Evolutionary conservation across 2,888 invertebrate genomes (phyloP).

Genomic region (Ptycholaimellus sp.): DNA sequence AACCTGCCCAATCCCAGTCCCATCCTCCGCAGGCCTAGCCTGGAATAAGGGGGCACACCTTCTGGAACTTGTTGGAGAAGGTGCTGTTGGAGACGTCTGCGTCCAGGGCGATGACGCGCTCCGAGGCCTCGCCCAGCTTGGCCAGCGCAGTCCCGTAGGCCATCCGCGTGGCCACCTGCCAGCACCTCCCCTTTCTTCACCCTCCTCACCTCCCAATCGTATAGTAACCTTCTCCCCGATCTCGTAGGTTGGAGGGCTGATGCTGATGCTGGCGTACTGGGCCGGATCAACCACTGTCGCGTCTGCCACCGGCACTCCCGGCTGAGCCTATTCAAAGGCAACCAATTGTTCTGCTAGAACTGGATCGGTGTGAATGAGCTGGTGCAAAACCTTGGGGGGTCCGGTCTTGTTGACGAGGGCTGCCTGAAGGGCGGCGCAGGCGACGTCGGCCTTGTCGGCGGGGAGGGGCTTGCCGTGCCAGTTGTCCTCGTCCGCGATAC

Average conservation of each 20-base stretch:
- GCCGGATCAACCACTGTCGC: too few species aligned
- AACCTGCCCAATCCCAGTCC: too few species aligned
- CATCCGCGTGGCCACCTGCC: constrained; percentile 52
- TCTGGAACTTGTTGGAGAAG: constrained; percentile 68
- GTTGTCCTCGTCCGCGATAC: constrained; percentile 70
- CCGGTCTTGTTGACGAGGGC: constrained; percentile 17
- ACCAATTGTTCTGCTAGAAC: constrained; percentile 27
- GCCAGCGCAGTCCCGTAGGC: constrained; percentile 83
- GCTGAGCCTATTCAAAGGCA: constrained; percentile 32
- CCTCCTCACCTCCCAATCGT: neutral
- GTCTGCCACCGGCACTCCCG: too few species aligned
- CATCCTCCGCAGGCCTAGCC: neutral
- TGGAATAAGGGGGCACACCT: constrained; percentile 27
- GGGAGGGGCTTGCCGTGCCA: constrained; percentile 88
- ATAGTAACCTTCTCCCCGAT: constrained; percentile 28
- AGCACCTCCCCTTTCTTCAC: neutral
- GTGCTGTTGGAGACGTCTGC: constrained; percentile 98
- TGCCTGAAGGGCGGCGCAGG: too few species aligned
- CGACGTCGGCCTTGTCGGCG: constrained; percentile 12
- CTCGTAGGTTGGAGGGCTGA: constrained; percentile 55
- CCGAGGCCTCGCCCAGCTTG: constrained; percentile 47
- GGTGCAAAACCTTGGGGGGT: constrained; percentile 6
- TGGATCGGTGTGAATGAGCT: neutral
- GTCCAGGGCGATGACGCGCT: constrained; percentile 57
- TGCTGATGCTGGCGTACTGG: constrained; percentile 30